These are phyloP conservation scores for Pharmacophagus antenor DNA, from an alignment of 2,888 invertebrate species.

Conservation along the genomic window DNA sequence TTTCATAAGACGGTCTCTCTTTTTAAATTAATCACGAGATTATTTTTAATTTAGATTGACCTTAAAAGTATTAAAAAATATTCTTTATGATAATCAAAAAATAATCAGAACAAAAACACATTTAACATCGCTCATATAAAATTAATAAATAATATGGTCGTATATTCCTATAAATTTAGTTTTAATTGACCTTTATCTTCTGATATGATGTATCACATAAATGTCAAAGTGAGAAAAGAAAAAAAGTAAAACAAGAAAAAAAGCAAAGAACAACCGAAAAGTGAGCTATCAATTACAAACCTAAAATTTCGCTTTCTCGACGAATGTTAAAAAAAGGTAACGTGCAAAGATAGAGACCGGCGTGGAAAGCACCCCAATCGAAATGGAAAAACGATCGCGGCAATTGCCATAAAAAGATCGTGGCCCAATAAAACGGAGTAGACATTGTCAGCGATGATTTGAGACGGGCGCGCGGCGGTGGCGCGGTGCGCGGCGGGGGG, in stretches of 20 bases:
- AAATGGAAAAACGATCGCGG: constrained; percentile 70
- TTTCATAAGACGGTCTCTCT: no score
- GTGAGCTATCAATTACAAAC: constrained; percentile 19
- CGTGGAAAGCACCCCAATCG: constrained; percentile 61
- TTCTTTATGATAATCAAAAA: neutral
- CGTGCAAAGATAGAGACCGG: constrained; percentile 42
- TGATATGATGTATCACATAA: no score
- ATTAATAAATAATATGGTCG: neutral
- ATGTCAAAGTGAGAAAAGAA: no score
- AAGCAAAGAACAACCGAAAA: constrained; percentile 2
- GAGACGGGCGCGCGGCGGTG: constrained; percentile 41
- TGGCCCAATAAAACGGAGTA: constrained; percentile 70
- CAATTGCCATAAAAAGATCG: constrained; percentile 77
- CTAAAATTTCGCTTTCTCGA: constrained; percentile 26
- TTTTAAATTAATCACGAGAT: no score
- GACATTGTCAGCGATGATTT: constrained; percentile 73
- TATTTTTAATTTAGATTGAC: no score
- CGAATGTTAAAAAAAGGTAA: constrained; percentile 23
- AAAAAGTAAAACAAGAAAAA: constrained; percentile 1
- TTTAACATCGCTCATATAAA: neutral
- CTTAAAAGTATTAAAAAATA: neutral
- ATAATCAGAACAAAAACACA: neutral
- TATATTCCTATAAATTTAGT: neutral
- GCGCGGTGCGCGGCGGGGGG: constrained; percentile 39
- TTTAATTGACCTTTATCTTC: no score